These are phyloP conservation scores for Spodoptera litura DNA, from an alignment of 1,140 invertebrate genomes.

Conservation along the genomic window DNA sequence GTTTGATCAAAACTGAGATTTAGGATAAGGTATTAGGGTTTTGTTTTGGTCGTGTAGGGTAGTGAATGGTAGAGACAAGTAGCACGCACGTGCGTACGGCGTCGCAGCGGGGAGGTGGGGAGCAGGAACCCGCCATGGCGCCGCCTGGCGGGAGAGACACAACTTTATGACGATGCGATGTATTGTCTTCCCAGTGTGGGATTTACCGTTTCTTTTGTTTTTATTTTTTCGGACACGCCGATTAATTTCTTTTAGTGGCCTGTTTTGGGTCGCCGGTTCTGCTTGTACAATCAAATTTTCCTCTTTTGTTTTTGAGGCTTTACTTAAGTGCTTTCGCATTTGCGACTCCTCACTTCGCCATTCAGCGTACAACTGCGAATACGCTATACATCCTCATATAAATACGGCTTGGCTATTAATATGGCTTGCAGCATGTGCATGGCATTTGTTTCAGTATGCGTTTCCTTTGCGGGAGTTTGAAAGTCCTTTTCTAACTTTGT, in stretches of 20 bases:
- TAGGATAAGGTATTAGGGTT: constrained; percentile 65
- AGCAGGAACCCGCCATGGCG: constrained; percentile 62
- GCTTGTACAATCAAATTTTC: constrained; percentile 61
- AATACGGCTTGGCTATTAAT: constrained; percentile 54
- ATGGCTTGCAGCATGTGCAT: constrained; percentile 62
- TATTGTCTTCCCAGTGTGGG: constrained; percentile 80
- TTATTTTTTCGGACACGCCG: constrained; percentile 73
- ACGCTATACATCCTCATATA: background rate
- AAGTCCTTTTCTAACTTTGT: constrained; percentile 63
- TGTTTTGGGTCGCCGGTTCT: constrained; percentile 57
- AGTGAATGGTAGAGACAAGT: constrained; percentile 68
- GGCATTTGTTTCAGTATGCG: constrained; percentile 63
- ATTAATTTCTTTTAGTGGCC: constrained; percentile 73
- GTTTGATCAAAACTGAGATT: constrained; percentile 57
- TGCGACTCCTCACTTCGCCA: constrained; percentile 31
- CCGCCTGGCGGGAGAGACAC: constrained; percentile 80
- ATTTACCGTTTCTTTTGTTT: constrained; percentile 75
- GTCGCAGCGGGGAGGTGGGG: constrained; percentile 57
- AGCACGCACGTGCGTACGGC: constrained; percentile 82
- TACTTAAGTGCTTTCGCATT: constrained; percentile 47
- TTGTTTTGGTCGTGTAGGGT: constrained; percentile 59
- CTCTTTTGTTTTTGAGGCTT: constrained; percentile 54
- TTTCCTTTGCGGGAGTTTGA: constrained; percentile 66
- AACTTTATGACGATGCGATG: constrained; percentile 78
- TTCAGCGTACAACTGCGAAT: constrained; percentile 22